A percentile compares a stretch with the other conserved stretches of the same genome.
Conservation (phyloP, 1,140 invertebrate genomes). For the Drosophila albomicans region DNA sequence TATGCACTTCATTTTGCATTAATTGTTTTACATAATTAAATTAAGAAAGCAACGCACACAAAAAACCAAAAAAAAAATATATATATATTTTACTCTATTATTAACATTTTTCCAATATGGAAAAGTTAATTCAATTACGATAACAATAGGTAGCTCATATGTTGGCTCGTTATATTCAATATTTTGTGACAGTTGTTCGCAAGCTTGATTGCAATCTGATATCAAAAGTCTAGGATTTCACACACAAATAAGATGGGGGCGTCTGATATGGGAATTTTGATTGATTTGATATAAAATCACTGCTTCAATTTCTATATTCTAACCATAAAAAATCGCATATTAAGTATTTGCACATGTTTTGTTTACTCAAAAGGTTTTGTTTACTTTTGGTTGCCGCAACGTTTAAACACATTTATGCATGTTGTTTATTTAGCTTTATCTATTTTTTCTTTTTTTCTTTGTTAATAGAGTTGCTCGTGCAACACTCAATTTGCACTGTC, state of each 20-base stretch:
- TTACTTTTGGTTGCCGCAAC: neutral
- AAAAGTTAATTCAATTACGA: neutral
- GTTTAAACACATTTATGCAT: neutral
- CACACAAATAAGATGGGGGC: no score
- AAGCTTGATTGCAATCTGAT: no score
- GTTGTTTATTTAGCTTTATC: neutral
- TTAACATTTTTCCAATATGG: neutral
- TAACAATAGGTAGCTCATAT: no score
- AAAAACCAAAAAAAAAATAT: neutral
- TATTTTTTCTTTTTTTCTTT: neutral
- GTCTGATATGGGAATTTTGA: no score
- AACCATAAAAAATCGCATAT: neutral
- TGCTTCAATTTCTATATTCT: no score
- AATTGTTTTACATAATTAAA: constrained; percentile 22
- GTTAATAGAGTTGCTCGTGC: neutral
- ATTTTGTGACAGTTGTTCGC: no score
- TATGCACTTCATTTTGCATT: constrained; percentile 14
- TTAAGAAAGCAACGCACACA: constrained; percentile 5
- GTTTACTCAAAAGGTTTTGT: neutral
- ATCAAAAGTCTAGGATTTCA: no score
- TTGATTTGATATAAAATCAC: no score
- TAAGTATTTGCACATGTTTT: neutral
- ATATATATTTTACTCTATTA: no score
- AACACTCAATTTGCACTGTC: neutral
- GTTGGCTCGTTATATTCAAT: no score